These are phyloP conservation scores for Limanda limanda DNA, from an alignment of 2,113 vertebrate species.

Conservation along the genomic window DNA sequence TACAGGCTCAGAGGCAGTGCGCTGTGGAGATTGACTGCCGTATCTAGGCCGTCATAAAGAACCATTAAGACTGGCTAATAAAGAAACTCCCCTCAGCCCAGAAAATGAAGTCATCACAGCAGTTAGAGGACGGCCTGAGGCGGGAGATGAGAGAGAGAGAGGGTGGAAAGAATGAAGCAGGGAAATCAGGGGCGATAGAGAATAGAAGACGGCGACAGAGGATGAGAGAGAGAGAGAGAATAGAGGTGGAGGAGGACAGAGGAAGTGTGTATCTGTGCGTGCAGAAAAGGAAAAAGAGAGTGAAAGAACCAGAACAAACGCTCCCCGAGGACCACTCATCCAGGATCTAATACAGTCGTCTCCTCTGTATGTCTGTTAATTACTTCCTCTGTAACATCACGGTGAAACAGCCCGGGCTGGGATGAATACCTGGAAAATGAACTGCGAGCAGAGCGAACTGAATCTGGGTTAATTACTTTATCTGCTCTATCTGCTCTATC, in stretches of 20 bases:
- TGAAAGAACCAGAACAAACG: slow-evolving; percentile 72
- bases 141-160: slow-evolving; percentile 16
- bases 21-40: slow-evolving; percentile 25
- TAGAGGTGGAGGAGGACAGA: neutral
- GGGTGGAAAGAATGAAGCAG: neutral
- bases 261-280: slow-evolving; percentile 4
- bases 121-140: slow-evolving; percentile 63
- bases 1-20: slow-evolving; percentile 34
- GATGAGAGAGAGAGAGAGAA: no score
- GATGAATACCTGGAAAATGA: slow-evolving; percentile 63
- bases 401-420: slow-evolving; percentile 19
- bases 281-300: slow-evolving; percentile 19
- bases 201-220: slow-evolving; percentile 4
- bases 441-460: slow-evolving; percentile 48
- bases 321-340: slow-evolving; percentile 70
- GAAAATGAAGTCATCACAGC: slow-evolving; percentile 73
- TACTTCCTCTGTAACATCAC: slow-evolving; percentile 68
- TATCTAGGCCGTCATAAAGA: slow-evolving; percentile 68
- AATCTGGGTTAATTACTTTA: slow-evolving; percentile 74
- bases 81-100: slow-evolving; percentile 60
- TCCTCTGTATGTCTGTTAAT: slow-evolving; percentile 77
- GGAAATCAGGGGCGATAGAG: slow-evolving; percentile 31
- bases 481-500: neutral
- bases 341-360: slow-evolving; percentile 75
- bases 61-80: slow-evolving; percentile 66